phyloP scores from a whole-genome alignment of 2,888 invertebrate species.

The Apodemia duryi region DNA sequence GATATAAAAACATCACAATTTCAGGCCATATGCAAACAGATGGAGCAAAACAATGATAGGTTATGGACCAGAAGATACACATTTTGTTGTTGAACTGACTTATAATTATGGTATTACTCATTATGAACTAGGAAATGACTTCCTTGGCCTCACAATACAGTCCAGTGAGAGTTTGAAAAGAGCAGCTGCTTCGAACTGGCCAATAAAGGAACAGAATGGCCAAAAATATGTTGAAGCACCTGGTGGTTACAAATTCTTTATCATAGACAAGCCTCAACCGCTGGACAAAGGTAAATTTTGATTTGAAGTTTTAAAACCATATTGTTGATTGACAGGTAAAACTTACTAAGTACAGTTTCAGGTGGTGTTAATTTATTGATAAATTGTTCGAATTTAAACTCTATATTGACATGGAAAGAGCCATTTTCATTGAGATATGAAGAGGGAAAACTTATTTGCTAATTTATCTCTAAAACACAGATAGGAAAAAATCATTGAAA shows the following conservation, averaged over 20 bases:
- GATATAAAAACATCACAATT: slow-evolving; percentile 32
- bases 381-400: too few species aligned
- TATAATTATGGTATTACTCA: slow-evolving; percentile 96
- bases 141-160: slow-evolving; percentile 89
- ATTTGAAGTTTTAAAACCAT: not conserved
- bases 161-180: slow-evolving; percentile 87
- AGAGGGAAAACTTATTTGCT: too few species aligned
- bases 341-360: too few species aligned
- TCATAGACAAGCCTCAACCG: slow-evolving; percentile 86
- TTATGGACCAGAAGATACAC: slow-evolving; percentile 95
- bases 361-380: too few species aligned
- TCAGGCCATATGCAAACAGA: slow-evolving; percentile 96
- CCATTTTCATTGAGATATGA: too few species aligned
- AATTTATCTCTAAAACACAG: too few species aligned
- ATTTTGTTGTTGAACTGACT: slow-evolving; percentile 97
- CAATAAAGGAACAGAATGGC: slow-evolving; percentile 82
- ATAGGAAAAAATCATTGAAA: too few species aligned
- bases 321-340: too few species aligned
- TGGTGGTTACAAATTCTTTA: slow-evolving; percentile 93
- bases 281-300: slow-evolving; percentile 75
- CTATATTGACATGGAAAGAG: too few species aligned
- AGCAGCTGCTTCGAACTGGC: slow-evolving; percentile 86
- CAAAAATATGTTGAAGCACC: slow-evolving; percentile 87
- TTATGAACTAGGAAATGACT: slow-evolving; percentile 96
- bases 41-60: slow-evolving; percentile 99